These are phyloP conservation scores for Oncopodura yosiiana DNA, from an alignment of 1,140 invertebrate genomes.

Conservation along the genomic window DNA sequence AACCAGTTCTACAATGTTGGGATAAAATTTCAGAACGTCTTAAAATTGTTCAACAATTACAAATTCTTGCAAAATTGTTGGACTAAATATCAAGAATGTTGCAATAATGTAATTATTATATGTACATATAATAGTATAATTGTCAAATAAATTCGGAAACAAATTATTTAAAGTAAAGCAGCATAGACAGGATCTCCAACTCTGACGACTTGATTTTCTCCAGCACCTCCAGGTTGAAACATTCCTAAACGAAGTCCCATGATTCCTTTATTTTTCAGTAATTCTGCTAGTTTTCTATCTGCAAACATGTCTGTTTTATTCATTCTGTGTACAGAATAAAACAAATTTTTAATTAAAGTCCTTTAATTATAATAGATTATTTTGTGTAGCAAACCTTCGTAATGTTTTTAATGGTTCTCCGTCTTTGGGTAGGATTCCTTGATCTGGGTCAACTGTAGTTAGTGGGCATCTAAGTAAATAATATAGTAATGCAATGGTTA, in stretches of 20 bases:
- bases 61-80: too few relatives aligned
- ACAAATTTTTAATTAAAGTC: not conserved
- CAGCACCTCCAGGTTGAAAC: slow-evolving; percentile 2
- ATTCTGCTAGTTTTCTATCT: slow-evolving; percentile 6
- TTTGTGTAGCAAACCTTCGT: slow-evolving; percentile 29
- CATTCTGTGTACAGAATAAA: slow-evolving; percentile 4
- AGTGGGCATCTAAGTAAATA: slow-evolving; percentile 37
- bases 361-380: not conserved
- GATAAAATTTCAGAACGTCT: too few relatives aligned
- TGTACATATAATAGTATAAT: too few relatives aligned
- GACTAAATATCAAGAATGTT: too few relatives aligned
- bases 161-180: too few relatives aligned
- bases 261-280: slow-evolving; percentile 23
- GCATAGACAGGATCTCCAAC: slow-evolving; percentile 16
- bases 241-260: slow-evolving; percentile 31
- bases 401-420: slow-evolving; percentile 40
- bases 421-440: slow-evolving; percentile 37
- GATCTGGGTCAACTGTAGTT: slow-evolving; percentile 39
- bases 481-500: too few relatives aligned
- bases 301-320: slow-evolving; percentile 9
- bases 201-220: not conserved
- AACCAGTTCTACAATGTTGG: too few relatives aligned
- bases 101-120: too few relatives aligned
- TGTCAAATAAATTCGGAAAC: too few relatives aligned
- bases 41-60: too few relatives aligned